Evolutionary conservation across 2,888 invertebrate genomes (phyloP), one percentile per base, ranked within the genome.

Genomic region (Drosophila recens): DNA sequence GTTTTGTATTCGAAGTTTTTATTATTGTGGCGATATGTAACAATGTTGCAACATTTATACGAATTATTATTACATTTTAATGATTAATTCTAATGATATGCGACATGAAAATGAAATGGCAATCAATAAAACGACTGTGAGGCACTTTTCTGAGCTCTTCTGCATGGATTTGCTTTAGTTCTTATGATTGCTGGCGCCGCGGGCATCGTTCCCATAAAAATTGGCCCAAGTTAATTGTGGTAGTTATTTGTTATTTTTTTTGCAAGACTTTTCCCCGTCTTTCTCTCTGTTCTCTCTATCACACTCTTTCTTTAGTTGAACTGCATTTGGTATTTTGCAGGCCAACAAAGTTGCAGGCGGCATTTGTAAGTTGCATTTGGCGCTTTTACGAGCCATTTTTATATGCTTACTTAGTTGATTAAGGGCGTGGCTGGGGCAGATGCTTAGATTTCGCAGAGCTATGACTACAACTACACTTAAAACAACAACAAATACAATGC

Each of bases 31-130:
- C 67, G 66, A 54, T 64, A 62, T 75, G 79, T 81, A 87, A 90
- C 91, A 90, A 66, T 91, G 90, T 91, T 90, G 91, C 90, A 77
- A 80, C 87, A 89, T 90, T 86, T 89, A 90, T 87, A 87, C 85
- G 85, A 82, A 89, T 90, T 90, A 90, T 90, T 91, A 90, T 90
- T 91, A 87, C 90, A 89, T 81, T 87, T 91, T 91, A 90, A 90
- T 91, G 91, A 90, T 90, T 90, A 90, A 90, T 91, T 89, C 90
- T 90, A 91, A 90, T 90, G 90, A 85, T 85, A 90, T 90, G 90
- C 91, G 87, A 90, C 89, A 83, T 87, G 84, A 87, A 90, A 81
- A 79, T 68, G 75, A 75, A 88, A 80, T 76, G 81, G 67, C 73
- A 61, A 76, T 69, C 73, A 76, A 82, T 74, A 81, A 77, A 81